These are phyloP conservation scores for Dolichoris vasculosae DNA, from an alignment of 1,140 invertebrate genomes.

Conservation along the genomic window DNA sequence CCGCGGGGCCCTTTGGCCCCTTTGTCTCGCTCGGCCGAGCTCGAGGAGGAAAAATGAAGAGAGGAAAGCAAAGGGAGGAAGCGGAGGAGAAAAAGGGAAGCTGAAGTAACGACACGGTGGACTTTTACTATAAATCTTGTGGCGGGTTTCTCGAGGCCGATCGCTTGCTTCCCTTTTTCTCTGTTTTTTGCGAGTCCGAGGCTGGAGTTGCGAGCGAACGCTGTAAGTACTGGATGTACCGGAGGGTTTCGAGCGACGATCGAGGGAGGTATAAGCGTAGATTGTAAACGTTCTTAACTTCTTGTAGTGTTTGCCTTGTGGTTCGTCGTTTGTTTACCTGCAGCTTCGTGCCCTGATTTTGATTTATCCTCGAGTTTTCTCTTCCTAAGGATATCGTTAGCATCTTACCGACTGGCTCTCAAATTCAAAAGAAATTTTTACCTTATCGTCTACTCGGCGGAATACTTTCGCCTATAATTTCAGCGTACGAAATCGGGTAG, in stretches of 20 bases:
- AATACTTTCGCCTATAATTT: too few relatives aligned
- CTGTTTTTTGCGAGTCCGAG: slow-evolving; percentile 2
- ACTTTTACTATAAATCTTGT: slow-evolving; percentile 17
- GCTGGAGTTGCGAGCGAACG: too few relatives aligned
- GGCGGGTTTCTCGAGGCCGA: neutral
- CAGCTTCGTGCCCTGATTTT: neutral
- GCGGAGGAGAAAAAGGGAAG: neutral
- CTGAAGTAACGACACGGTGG: neutral
- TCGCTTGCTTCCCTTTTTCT: neutral
- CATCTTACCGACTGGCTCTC: neutral
- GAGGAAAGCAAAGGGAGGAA: neutral
- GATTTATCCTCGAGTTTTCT: neutral
- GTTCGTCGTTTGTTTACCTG: neutral
- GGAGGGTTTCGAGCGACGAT: neutral
- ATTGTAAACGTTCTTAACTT: neutral
- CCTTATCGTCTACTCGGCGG: too few relatives aligned
- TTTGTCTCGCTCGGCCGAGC: neutral
- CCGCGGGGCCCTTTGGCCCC: neutral
- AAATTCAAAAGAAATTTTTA: too few relatives aligned
- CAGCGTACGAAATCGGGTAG: too few relatives aligned
- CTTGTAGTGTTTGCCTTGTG: neutral
- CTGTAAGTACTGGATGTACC: neutral
- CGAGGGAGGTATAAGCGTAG: neutral
- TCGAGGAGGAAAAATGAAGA: slow-evolving; percentile 8
- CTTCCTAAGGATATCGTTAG: neutral